Percentiles rank a stretch among this genome's conserved stretches.
phyloP scores from a whole-genome alignment of 2,113 vertebrate genomes.

The Lepus europaeus region DNA sequence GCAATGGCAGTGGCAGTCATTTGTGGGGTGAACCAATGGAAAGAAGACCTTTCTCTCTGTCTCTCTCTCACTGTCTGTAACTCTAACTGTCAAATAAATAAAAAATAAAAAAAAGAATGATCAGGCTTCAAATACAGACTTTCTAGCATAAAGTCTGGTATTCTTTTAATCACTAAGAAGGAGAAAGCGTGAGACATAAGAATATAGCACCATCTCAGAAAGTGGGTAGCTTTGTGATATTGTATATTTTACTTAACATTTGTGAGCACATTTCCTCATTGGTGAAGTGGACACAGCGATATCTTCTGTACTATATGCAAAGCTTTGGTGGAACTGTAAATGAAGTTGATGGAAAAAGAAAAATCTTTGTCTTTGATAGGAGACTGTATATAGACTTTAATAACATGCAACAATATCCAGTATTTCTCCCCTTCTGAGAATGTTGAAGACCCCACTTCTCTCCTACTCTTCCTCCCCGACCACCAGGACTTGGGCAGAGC shows the following conservation, averaged over 20 bases:
- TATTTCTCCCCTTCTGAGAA: background rate
- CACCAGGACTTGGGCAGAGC: background rate
- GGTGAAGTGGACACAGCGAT: background rate
- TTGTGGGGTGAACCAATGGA: no score
- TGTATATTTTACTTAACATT: background rate
- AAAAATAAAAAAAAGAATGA: background rate
- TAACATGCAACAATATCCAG: accelerated
- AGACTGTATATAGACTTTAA: background rate
- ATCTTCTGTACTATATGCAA: background rate
- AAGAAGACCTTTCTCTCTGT: no score
- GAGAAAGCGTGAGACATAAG: background rate
- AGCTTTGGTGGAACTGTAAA: background rate
- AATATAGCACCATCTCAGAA: background rate
- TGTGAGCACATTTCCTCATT: background rate
- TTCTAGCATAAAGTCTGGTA: background rate
- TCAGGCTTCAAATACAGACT: background rate
- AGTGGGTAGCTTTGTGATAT: background rate
- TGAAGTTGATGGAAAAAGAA: background rate
- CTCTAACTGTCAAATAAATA: no score
- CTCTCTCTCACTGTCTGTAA: no score
- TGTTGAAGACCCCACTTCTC: background rate
- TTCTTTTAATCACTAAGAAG: background rate
- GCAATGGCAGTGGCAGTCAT: no score
- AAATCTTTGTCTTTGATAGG: background rate
- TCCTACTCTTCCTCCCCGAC: background rate